Evolutionary conservation across 2,888 invertebrate genomes (phyloP).

Genomic region (Diadegma fenestrale): DNA sequence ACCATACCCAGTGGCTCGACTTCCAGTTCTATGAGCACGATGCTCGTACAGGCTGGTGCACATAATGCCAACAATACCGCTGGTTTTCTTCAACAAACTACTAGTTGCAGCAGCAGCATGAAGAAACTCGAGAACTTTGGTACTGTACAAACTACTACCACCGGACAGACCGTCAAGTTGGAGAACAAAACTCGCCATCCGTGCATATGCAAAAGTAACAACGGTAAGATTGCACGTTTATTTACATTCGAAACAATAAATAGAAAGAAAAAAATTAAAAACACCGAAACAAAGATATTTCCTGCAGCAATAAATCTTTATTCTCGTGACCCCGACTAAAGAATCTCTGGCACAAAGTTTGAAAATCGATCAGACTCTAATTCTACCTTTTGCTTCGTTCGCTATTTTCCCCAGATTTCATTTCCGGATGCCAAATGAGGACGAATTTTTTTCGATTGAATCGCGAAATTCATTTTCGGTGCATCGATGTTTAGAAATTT

Average conservation of each 20-base stretch:
- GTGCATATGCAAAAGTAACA: slow-evolving; percentile 81
- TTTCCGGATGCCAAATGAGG: not conserved
- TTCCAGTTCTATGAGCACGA: slow-evolving; percentile 74
- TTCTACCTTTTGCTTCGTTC: too few relatives aligned
- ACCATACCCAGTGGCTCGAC: slow-evolving; percentile 78
- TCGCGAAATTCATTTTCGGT: not conserved
- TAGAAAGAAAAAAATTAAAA: not conserved
- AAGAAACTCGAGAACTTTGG: slow-evolving; percentile 82
- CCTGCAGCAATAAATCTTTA: not conserved
- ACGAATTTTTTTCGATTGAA: too few relatives aligned
- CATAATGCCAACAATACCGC: slow-evolving; percentile 73
- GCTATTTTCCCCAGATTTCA: not conserved
- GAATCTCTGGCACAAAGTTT: not conserved
- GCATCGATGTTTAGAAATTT: not conserved
- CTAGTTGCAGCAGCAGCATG: slow-evolving; percentile 70
- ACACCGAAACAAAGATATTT: not conserved
- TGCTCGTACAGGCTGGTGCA: slow-evolving; percentile 77
- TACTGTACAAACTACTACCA: slow-evolving; percentile 75
- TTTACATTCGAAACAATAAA: not conserved
- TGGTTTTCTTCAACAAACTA: slow-evolving; percentile 72
- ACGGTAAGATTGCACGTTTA: slow-evolving; percentile 73
- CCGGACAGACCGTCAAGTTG: slow-evolving; percentile 81
- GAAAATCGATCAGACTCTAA: not conserved
- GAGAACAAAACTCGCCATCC: slow-evolving; percentile 82
- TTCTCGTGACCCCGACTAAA: not conserved